phyloP scores from a whole-genome alignment of 2,113 vertebrate genomes.

The Muntiacus reevesi region DNA sequence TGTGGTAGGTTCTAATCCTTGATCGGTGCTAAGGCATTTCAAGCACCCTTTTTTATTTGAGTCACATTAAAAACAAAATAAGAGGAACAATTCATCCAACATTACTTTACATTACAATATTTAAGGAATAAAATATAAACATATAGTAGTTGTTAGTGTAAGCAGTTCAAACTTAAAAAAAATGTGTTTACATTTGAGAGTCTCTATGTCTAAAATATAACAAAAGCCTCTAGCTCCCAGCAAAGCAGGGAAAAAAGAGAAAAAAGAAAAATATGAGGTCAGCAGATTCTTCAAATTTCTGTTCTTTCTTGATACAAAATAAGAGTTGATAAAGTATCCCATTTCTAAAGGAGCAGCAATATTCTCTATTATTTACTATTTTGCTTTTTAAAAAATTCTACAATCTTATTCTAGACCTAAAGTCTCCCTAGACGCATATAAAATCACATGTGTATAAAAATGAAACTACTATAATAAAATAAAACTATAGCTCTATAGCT shows the following conservation, averaged over 20 bases:
- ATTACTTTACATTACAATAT: background rate
- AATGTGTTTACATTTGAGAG: conserved; percentile 19
- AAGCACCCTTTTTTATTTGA: background rate
- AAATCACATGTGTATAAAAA: conserved; percentile 44
- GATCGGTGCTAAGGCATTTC: background rate
- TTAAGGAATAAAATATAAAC: background rate
- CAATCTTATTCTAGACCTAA: conserved; percentile 37
- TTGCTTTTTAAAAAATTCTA: conserved; percentile 37
- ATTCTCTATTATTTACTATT: conserved; percentile 58
- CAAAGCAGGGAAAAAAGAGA: background rate
- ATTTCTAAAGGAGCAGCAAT: conserved; percentile 51
- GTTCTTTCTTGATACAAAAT: conserved; percentile 42
- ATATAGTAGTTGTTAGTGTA: background rate
- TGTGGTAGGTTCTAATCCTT: background rate
- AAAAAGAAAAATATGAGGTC: background rate
- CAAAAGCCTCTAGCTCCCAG: background rate
- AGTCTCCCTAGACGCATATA: conserved; percentile 38
- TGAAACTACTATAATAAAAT: conserved; percentile 54
- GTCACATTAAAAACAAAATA: conserved; percentile 13
- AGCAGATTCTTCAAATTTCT: conserved; percentile 52
- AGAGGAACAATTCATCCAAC: background rate
- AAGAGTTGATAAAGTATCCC: conserved; percentile 36
- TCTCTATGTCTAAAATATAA: conserved; percentile 36
- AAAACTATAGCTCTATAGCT: conserved; percentile 25
- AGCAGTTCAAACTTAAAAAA: conserved; percentile 7